Conservation (phyloP, 2,113 vertebrate species). For the Anser brachyrhynchus region DNA sequence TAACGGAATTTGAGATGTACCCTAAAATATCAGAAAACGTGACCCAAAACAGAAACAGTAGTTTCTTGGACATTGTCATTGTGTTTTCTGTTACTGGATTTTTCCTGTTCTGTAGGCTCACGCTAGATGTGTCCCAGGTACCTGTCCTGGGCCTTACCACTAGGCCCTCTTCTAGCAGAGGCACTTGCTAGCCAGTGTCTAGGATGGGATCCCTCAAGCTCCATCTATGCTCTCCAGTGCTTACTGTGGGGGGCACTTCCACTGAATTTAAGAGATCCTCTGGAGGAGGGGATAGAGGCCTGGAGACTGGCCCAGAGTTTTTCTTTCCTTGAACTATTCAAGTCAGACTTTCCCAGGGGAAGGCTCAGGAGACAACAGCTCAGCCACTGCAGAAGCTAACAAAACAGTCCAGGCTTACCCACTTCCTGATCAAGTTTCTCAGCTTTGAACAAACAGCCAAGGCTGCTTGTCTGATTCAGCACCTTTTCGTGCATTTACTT, state of each 20-base stretch:
- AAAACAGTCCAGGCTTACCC: not conserved
- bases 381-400: not conserved
- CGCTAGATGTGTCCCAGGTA: not conserved
- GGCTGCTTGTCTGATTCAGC: not conserved
- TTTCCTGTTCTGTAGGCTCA: not conserved
- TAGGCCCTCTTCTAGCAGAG: not conserved
- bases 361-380: not conserved
- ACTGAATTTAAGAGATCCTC: not conserved
- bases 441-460: not conserved
- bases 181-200: not conserved
- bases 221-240: not conserved
- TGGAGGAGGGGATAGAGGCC: not conserved
- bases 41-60: not conserved
- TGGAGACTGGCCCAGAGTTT: not conserved
- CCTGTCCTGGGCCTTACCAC: not conserved
- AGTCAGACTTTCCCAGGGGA: not conserved
- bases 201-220: not conserved
- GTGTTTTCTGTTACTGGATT: not conserved
- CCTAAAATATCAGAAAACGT: not conserved
- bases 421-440: not conserved
- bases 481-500: not conserved
- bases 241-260: not conserved
- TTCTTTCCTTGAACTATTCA: not conserved
- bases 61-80: not conserved
- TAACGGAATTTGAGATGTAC: not conserved